phyloP scores from a whole-genome alignment of 2,888 invertebrate species.

The Lepetodrilus schrolli region DNA sequence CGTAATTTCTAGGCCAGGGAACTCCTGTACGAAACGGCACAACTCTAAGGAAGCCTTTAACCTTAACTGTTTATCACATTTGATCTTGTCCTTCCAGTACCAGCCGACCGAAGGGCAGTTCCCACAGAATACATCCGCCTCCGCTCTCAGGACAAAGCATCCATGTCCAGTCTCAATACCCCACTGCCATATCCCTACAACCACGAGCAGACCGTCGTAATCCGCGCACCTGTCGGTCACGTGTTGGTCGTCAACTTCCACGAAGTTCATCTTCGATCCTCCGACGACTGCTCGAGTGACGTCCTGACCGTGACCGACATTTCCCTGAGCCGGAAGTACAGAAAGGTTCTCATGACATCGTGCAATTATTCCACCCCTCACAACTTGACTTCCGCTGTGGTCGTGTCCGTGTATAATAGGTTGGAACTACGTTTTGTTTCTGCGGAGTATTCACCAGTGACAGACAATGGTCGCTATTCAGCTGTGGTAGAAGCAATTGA shows the following conservation, averaged over 20 bases:
- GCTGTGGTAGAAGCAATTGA: background rate
- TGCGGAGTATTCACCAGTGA: background rate
- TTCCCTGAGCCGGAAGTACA: background rate
- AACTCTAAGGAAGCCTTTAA: no score
- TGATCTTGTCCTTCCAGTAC: no score
- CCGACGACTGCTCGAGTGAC: background rate
- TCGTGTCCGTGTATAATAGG: background rate
- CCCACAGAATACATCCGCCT: background rate
- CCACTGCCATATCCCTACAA: background rate
- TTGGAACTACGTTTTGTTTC: slow-evolving; percentile 2
- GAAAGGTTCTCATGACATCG: background rate
- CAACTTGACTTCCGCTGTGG: background rate
- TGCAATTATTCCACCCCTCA: background rate
- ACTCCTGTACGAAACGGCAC: no score
- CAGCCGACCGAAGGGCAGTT: no score
- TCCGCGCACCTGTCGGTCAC: slow-evolving; percentile 24
- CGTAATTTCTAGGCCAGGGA: no score
- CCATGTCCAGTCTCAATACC: background rate
- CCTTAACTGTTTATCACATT: no score
- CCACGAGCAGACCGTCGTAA: background rate
- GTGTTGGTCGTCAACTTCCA: background rate
- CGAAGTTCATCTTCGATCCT: background rate
- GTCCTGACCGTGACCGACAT: background rate
- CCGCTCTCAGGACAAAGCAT: background rate
- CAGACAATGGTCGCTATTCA: background rate